Evolutionary conservation across 2,797 vertebrate species (phyloP).

Genomic region (Dendrocincla tyrannina): DNA sequence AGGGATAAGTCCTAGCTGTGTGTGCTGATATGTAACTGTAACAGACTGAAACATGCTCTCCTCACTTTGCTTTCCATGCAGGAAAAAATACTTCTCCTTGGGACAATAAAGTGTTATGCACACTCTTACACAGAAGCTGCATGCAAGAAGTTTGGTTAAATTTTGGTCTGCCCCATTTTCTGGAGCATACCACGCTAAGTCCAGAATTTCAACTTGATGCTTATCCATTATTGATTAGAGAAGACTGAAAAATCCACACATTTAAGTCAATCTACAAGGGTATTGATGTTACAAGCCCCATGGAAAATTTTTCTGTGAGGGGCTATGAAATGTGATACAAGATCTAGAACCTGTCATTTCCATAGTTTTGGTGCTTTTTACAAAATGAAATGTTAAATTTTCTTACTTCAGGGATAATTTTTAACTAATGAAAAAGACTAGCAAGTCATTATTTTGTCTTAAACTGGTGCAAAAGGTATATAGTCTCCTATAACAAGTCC

Average conservation of each 20-base stretch:
- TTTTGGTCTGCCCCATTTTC: neutral
- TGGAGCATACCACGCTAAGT: rapidly evolving
- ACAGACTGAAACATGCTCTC: neutral
- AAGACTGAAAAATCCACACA: neutral
- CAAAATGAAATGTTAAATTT: neutral
- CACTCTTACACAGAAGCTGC: neutral
- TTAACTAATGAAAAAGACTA: neutral
- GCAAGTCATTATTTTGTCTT: neutral
- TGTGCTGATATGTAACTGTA: neutral
- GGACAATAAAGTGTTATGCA: rapidly evolving
- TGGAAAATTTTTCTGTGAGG: neutral
- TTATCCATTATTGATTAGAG: neutral
- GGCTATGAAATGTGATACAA: neutral
- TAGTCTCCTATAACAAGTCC: neutral
- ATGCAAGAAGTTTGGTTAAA: neutral
- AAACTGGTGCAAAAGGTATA: neutral
- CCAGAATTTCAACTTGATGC: neutral
- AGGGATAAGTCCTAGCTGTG: neutral
- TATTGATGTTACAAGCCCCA: neutral
- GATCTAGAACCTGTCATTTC: neutral
- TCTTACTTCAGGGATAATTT: neutral
- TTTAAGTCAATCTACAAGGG: neutral
- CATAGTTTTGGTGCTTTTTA: neutral
- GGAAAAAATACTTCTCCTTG: neutral
- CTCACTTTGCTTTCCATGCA: neutral